A percentile compares a stretch with the other conserved stretches of the same genome.
Evolutionary conservation across 2,888 invertebrate species (phyloP).

Genomic region (Andrena dorsata): DNA sequence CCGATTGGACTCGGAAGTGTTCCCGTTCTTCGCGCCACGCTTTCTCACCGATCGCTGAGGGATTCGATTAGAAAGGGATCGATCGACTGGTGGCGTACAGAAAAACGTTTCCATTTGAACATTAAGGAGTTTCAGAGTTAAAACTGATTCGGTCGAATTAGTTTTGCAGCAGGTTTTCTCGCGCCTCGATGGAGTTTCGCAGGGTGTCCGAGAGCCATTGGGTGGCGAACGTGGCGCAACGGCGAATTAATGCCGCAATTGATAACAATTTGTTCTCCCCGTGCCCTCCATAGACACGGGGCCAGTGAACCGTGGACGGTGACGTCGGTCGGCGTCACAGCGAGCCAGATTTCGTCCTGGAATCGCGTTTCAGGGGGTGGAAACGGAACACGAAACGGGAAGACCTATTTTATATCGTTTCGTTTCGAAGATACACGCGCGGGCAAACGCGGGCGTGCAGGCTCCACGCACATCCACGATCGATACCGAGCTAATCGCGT

Average conservation of each 20-base stretch:
- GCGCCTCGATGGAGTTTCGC: background rate
- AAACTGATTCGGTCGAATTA: background rate
- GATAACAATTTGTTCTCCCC: conserved; percentile 68
- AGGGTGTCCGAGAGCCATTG: conserved; percentile 5
- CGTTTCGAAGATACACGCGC: conserved; percentile 8
- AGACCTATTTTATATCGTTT: conserved; percentile 23
- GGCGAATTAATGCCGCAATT: conserved; percentile 65
- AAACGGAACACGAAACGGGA: conserved; percentile 1
- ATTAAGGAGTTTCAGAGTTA: background rate
- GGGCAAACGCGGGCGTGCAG: background rate
- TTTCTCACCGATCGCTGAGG: conserved; percentile 4
- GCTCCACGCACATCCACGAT: conserved; percentile 30
- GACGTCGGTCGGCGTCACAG: conserved; percentile 11
- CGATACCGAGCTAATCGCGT: conserved; percentile 56
- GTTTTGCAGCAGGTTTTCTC: background rate
- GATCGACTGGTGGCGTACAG: conserved; percentile 8
- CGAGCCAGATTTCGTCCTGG: conserved; percentile 5
- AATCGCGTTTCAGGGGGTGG: background rate
- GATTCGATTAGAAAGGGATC: conserved; percentile 38
- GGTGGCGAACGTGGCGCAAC: conserved; percentile 16
- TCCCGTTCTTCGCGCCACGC: conserved; percentile 3
- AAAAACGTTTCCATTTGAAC: background rate
- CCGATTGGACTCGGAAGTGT: conserved; percentile 26
- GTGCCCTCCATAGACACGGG: conserved; percentile 3
- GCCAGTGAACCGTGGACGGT: conserved; percentile 24